Evolutionary conservation across 2,888 invertebrate genomes (phyloP).

Genomic region (Scaptomyza cyrtandrae): DNA sequence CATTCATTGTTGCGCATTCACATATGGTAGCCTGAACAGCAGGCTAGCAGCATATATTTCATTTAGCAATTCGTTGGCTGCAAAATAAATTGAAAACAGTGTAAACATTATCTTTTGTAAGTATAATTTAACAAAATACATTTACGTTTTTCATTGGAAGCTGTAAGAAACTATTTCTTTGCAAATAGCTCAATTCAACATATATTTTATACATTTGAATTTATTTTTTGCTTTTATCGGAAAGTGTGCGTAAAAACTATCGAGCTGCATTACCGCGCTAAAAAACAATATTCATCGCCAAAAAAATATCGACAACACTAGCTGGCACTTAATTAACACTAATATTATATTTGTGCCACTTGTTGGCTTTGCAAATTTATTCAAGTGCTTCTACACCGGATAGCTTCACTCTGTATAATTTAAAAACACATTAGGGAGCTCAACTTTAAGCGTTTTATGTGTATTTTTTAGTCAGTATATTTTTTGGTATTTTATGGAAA

Average conservation of each 20-base stretch:
- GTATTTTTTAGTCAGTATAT: neutral
- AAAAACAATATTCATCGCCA: neutral
- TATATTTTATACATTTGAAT: neutral
- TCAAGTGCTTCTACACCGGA: neutral
- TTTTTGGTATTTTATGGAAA: slow-evolving; percentile 12
- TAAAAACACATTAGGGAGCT: neutral
- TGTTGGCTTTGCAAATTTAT: neutral
- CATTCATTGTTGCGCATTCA: neutral
- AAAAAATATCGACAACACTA: neutral
- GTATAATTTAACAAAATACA: neutral
- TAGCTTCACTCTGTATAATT: neutral
- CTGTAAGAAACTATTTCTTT: neutral
- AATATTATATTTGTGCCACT: neutral
- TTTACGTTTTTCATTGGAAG: neutral
- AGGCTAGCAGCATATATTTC: neutral
- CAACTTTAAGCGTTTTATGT: neutral
- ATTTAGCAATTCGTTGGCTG: neutral
- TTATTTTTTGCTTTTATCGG: neutral
- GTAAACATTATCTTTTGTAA: neutral
- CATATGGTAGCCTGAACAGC: neutral
- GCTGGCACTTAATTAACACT: neutral
- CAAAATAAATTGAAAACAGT: neutral
- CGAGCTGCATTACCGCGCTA: neutral
- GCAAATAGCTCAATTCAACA: neutral
- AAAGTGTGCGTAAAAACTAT: neutral